Evolutionary conservation across 2,888 invertebrate genomes (phyloP).

Genomic region (Periphyllus acericola): DNA sequence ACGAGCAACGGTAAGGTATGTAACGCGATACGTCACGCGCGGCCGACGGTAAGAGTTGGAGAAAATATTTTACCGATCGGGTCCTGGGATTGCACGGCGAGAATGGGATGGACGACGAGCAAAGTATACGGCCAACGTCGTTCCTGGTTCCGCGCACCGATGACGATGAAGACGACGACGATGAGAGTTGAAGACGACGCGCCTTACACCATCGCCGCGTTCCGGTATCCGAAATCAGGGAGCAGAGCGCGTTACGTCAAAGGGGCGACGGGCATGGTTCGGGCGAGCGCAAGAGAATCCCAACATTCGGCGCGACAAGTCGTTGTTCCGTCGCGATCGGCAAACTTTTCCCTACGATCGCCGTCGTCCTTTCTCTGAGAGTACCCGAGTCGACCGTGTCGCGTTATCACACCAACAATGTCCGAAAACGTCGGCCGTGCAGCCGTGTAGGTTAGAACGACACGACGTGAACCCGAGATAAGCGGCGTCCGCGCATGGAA

Average conservation of each 20-base stretch:
- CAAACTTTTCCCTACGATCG: too few relatives aligned
- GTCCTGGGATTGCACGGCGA: too few relatives aligned
- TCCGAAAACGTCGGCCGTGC: background rate
- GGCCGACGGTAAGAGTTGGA: too few relatives aligned
- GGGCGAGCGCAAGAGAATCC: background rate
- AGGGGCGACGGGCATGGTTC: background rate
- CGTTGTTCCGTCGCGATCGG: too few relatives aligned
- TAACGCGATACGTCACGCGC: too few relatives aligned
- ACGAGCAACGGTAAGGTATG: too few relatives aligned
- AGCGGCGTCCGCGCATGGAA: slow-evolving; percentile 24
- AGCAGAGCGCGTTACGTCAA: background rate
- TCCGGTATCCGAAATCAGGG: background rate
- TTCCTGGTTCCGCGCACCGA: background rate
- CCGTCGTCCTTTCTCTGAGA: too few relatives aligned
- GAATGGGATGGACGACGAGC: too few relatives aligned
- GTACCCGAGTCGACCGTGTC: background rate
- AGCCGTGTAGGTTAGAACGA: slow-evolving; percentile 18
- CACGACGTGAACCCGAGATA: background rate
- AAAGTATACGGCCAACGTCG: too few relatives aligned
- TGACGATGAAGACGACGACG: background rate
- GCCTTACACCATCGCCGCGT: background rate
- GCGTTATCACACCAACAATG: background rate
- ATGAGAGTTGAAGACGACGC: background rate
- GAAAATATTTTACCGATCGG: too few relatives aligned
- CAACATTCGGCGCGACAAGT: too few relatives aligned